Evolutionary conservation across 2,888 invertebrate genomes (phyloP), one percentile per base, ranked within the genome.

Genomic region (Drosophila lacicola): DNA sequence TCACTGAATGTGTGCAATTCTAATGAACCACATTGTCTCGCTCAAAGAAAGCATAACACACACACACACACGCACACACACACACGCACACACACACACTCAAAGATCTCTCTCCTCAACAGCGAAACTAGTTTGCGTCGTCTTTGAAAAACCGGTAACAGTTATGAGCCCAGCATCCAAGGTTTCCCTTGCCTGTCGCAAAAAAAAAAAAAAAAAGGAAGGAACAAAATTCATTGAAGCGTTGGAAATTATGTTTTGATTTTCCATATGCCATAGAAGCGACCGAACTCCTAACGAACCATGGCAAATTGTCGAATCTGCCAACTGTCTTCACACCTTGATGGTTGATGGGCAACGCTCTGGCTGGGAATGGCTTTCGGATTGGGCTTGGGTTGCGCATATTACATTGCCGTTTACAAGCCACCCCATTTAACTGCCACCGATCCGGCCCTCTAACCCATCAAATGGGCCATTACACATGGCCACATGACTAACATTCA

Each of bases 241-340:
- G 76, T 85, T 77, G 46, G 70, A 82, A 80, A 88, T 88, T 69
- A 78, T 86, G 86, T 88, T 86, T 88, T 86, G 83, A 88, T 86
- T 86, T 79, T 76, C 76, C 79, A 71, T 81, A 76, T 74, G 62
- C 60, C 64, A 47, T 44, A 21, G 68, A 50, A 42, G 55, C 47
- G 49, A 34, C 65, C 51, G 41, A 67, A 57, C 78, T 80, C 60
- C 69, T 73, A 84, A 87, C 84, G 82, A 85, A 90, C 82, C 88
- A 80, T 78, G 63, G 53, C 79, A 80, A 89, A 90, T 89, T 82
- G 78, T 72, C 75, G 80, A 83, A 90, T 80, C 82, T 80, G 58
- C 65, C 61, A 73, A 73, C 74, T 70, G 82, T 83, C 71, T 86
- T 89, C 87, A 82, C 89, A 89, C 88, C 85, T 85, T 80, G n/a